phyloP scores from a whole-genome alignment of 2,113 vertebrate genomes.

The Sialia sialis region DNA sequence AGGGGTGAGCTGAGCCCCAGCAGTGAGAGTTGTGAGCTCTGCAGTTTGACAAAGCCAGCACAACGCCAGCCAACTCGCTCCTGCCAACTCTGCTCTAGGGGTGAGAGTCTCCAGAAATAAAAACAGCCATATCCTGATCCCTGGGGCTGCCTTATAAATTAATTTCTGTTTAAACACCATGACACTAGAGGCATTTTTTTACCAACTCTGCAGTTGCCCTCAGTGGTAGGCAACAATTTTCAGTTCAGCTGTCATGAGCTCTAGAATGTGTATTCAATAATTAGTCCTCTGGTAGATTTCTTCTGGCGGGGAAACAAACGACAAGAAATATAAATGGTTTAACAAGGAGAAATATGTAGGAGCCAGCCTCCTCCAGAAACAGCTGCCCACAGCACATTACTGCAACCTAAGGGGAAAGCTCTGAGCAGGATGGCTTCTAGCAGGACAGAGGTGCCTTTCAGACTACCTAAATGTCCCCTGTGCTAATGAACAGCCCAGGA shows the following conservation, averaged over 20 bases:
- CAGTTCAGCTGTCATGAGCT: conserved; percentile 32
- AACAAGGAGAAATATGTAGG: neutral
- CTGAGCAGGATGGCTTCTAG: neutral
- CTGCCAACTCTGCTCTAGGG: neutral
- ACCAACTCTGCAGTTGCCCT: conserved; percentile 37
- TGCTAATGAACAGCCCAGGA: neutral
- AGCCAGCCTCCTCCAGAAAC: neutral
- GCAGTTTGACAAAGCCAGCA: neutral
- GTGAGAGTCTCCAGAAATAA: neutral
- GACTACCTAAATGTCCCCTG: neutral
- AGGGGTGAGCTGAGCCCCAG: neutral
- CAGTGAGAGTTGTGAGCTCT: neutral
- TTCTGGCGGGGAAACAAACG: conserved; percentile 3
- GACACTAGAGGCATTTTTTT: conserved; percentile 11
- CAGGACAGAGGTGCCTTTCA: neutral
- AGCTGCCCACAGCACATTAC: neutral
- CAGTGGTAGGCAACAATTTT: conserved; percentile 40
- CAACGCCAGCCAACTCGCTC: neutral
- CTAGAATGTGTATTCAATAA: conserved; percentile 28
- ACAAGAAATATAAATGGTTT: neutral
- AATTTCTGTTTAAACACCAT: neutral
- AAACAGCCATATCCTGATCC: neutral
- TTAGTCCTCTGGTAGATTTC: conserved; percentile 42
- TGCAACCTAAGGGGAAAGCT: neutral
- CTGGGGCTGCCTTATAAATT: neutral